Conservation (phyloP, 2,113 vertebrate genomes). For the Pseudonaja textilis region DNA sequence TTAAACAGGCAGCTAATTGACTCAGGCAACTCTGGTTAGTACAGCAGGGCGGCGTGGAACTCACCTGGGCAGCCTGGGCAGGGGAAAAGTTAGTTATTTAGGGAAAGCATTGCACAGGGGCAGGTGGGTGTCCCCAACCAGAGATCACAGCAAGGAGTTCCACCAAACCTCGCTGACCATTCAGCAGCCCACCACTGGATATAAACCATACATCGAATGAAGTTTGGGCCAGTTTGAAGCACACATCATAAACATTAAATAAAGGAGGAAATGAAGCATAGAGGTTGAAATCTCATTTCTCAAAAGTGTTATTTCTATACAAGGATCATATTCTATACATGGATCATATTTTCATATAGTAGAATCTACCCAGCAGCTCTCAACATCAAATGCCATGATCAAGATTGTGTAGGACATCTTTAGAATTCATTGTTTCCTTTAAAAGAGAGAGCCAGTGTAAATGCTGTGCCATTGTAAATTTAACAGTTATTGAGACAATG, state of each 20-base stretch:
- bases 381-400: conserved; percentile 45
- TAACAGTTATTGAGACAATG: conserved; percentile 54
- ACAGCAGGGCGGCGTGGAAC: no score
- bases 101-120: no score
- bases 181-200: no score
- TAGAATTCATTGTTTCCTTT: conserved; percentile 54
- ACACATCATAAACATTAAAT: conserved; percentile 21
- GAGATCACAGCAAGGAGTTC: no score
- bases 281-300: conserved; percentile 27
- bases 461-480: conserved; percentile 53
- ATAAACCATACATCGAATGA: conserved; percentile 7
- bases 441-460: conserved; percentile 48
- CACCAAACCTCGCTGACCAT: no score
- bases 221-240: conserved; percentile 32
- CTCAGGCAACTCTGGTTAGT: no score
- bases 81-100: no score
- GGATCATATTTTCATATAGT: conserved; percentile 38
- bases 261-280: conserved; percentile 37
- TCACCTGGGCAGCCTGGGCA: no score
- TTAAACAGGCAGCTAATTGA: no score
- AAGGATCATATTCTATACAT: conserved; percentile 35
- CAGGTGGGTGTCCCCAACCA: no score
- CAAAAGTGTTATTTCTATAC: conserved; percentile 42
- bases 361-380: conserved; percentile 30
- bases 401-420: conserved; percentile 36